Conservation (phyloP, 1,140 invertebrate species). For the Cataglyphis hispanica region DNA sequence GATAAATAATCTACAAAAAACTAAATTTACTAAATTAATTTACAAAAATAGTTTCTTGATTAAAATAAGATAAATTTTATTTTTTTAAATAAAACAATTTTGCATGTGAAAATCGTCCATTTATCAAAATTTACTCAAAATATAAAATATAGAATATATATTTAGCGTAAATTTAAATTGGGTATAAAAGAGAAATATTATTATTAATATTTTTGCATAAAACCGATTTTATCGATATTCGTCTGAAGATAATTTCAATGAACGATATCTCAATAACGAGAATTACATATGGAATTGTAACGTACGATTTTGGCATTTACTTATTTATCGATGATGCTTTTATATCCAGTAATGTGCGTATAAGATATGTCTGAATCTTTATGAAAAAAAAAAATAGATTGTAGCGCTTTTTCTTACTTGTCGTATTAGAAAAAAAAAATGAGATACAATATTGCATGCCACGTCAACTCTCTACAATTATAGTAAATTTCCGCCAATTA, state of each 20-base stretch:
- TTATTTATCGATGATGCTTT: conserved; percentile 38
- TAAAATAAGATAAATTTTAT: too few relatives aligned
- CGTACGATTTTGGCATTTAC: neutral
- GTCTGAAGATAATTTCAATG: conserved; percentile 10
- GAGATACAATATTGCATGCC: neutral
- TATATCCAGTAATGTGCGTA: conserved; percentile 15
- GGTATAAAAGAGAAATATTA: conserved; percentile 7
- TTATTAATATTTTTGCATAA: neutral
- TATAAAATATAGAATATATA: too few relatives aligned
- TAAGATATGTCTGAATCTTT: conserved; percentile 49
- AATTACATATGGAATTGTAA: neutral
- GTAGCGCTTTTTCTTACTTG: conserved; percentile 9
- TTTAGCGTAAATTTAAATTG: too few relatives aligned
- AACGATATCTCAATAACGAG: neutral
- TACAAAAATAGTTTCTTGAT: too few relatives aligned
- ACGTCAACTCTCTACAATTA: conserved; percentile 17
- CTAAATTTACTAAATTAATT: too few relatives aligned
- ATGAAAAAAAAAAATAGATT: conserved; percentile 49
- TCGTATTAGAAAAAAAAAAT: conserved; percentile 14
- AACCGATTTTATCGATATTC: neutral
- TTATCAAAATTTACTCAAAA: too few relatives aligned
- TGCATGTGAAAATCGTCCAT: too few relatives aligned
- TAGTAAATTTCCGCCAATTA: conserved; percentile 54
- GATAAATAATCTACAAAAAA: too few relatives aligned
- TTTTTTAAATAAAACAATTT: too few relatives aligned